Base-by-base conservation (phyloP, 2,113 vertebrate genomes). In the Phaetusa simplex region DNA sequence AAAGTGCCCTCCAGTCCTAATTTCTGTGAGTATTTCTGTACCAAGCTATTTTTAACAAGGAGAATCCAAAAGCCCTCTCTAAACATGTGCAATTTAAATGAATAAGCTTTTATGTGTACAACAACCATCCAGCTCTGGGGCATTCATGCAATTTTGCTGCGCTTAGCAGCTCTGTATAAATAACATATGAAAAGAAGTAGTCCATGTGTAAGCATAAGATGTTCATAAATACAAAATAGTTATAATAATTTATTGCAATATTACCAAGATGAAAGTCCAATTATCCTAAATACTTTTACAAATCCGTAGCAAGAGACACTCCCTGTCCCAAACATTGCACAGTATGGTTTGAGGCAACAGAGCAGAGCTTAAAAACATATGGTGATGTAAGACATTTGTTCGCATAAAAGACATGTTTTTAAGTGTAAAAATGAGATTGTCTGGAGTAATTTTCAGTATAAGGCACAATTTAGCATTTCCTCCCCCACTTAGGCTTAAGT, bases 31-130 rank as follows among this genome's bases (percentile, higher is more conserved):
- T 76, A 42, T 85, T 89, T 87, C 82, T 94, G 62, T 88, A 85
- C 30, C 38, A 80, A 77, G 36, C 58, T 96, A 82, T 80, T 96
- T 96, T 95, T 87, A 89, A 84, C 30, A 43, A 69, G 77, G 70
- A 91, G 67, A 95, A 93, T 87, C 91, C 91, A 95, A 87, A 94
- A 90, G 53, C 43, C 38, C 24, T 87, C 70, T 87, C 77, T 73
- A 91, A 95, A 84, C 67, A 89, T 11, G 13, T 86, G 81, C 84
- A 82, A 78, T 86, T 87, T 85, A 93, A 91, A 88, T 87, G 77
- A 96, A 90, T 53, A 82, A 82, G 81, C 86, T 96, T 94, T 93
- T 91, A 65, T 91, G 73, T 70, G 53, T 65, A 82, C 58, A 82
- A 59, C 82, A 86, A 64, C 53, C 58, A 82, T 65, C 72, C 88